Conservation (phyloP, 2,113 vertebrate species). For the Equus quagga region DNA sequence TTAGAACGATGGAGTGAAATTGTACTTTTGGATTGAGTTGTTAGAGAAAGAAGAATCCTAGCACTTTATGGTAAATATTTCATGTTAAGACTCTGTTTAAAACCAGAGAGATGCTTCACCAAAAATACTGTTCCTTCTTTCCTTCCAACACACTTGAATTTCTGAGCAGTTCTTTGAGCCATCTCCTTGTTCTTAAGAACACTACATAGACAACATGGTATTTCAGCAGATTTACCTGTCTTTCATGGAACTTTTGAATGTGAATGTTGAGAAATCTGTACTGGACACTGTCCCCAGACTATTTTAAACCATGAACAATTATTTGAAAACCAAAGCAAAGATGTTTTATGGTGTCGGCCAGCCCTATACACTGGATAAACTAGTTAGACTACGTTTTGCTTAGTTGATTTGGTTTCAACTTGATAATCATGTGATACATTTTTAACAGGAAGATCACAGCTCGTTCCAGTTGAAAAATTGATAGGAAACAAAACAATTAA, state of each 20-base stretch:
- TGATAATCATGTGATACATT: background rate
- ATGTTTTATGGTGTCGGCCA: background rate
- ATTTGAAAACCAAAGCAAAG: constrained; percentile 49
- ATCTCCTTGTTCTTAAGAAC: background rate
- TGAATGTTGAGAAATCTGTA: background rate
- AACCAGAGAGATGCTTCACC: background rate
- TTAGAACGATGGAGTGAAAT: background rate
- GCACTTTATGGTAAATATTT: constrained; percentile 6
- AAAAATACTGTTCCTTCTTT: background rate
- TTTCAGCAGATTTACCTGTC: background rate
- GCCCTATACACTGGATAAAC: background rate
- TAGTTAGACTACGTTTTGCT: background rate
- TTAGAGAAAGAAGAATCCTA: background rate
- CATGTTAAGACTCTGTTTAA: background rate
- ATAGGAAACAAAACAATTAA: background rate
- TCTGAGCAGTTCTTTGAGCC: background rate
- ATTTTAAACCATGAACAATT: constrained; percentile 13
- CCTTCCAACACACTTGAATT: background rate
- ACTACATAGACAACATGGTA: background rate
- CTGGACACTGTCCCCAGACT: background rate
- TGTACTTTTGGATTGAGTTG: background rate
- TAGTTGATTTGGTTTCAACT: background rate
- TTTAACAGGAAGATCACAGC: constrained; percentile 2
- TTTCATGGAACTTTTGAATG: background rate
- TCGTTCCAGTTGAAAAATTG: background rate